phyloP scores from a whole-genome alignment of 2,113 vertebrate species.

The Microtus pennsylvanicus region DNA sequence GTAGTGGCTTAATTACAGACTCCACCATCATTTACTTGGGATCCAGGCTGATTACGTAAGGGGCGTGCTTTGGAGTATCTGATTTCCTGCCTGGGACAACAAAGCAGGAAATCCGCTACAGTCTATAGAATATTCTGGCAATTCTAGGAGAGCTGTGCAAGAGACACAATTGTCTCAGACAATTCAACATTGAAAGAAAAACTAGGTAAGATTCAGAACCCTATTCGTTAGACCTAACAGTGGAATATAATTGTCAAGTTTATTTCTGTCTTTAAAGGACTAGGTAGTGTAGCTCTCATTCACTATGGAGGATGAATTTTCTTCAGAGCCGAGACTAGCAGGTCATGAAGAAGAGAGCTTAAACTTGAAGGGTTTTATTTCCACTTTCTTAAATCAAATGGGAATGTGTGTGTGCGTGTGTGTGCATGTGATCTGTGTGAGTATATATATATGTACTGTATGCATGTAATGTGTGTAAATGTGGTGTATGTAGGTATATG shows the following conservation, averaged over 20 bases:
- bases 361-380: not conserved
- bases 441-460: not conserved
- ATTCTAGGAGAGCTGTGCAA: not conserved
- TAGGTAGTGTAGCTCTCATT: not conserved
- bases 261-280: conserved; percentile 1
- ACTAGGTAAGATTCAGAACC: not conserved
- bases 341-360: not conserved
- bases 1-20: not conserved
- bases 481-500: not conserved
- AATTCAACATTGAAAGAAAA: not conserved
- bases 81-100: not conserved
- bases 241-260: not conserved
- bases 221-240: not conserved
- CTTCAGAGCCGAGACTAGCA: conserved; percentile 12
- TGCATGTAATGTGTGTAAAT: not conserved
- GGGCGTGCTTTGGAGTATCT: not conserved
- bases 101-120: not conserved
- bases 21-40: not conserved
- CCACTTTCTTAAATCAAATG: not conserved
- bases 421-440: not conserved
- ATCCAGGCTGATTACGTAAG: not conserved
- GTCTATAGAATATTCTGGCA: not conserved
- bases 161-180: not conserved
- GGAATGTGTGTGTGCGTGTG: not conserved
- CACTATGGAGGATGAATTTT: not conserved